Evolutionary conservation across 2,113 vertebrate genomes (phyloP).

Genomic region (Malurus alboscapulatus): DNA sequence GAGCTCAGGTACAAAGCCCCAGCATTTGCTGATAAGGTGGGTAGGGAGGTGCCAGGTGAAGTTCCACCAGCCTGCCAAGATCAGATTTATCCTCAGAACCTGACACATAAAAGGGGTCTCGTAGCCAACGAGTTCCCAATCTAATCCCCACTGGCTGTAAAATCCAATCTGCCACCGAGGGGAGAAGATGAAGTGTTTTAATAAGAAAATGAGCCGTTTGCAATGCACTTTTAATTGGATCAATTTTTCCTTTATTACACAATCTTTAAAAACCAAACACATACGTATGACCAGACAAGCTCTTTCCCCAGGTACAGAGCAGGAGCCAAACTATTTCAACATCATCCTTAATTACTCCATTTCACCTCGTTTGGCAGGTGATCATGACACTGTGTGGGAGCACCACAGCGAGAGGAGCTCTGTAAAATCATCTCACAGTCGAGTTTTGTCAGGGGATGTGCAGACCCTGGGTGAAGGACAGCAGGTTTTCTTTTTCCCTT

Average conservation of each 20-base stretch:
- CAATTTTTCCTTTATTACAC: constrained; percentile 69
- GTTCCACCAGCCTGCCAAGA: neutral
- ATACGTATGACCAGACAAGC: neutral
- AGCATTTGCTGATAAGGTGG: neutral
- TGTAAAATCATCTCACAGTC: neutral
- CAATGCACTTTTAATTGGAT: constrained; percentile 68
- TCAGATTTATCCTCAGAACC: neutral
- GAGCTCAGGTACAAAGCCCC: neutral
- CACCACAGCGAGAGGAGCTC: neutral
- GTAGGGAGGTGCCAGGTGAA: neutral
- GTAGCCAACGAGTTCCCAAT: neutral
- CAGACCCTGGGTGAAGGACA: neutral
- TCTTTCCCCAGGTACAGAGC: constrained; percentile 58
- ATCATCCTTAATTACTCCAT: constrained; percentile 19
- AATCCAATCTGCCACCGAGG: constrained; percentile 10
- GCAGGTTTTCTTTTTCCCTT: neutral
- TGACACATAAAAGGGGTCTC: neutral
- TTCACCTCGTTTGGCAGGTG: constrained; percentile 16
- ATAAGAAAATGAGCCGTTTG: constrained; percentile 33
- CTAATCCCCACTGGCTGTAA: neutral
- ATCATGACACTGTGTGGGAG: neutral
- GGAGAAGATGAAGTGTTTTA: constrained; percentile 54
- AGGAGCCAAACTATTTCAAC: constrained; percentile 28
- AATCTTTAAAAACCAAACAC: constrained; percentile 49
- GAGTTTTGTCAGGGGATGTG: neutral